These are phyloP conservation scores for Cygnus buccinator DNA, from an alignment of 2,113 vertebrate genomes.

Conservation along the genomic window DNA sequence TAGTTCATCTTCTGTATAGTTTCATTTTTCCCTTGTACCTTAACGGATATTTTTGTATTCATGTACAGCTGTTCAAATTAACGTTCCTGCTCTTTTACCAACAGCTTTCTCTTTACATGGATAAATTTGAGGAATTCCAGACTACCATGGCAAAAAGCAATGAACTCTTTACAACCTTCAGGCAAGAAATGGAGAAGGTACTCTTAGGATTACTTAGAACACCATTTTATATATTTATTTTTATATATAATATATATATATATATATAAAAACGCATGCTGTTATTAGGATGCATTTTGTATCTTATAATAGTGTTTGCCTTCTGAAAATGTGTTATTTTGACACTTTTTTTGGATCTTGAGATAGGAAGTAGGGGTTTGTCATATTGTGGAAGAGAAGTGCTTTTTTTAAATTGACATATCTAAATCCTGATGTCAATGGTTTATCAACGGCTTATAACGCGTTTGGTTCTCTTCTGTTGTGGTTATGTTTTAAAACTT, in stretches of 20 bases:
- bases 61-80: neutral
- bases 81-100: slow-evolving; percentile 20
- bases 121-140: slow-evolving; percentile 99
- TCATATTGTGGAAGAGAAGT: neutral
- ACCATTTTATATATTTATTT: neutral
- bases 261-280: neutral
- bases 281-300: neutral
- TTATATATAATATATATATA: too few species aligned
- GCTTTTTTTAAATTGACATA: neutral
- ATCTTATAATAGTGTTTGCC: neutral
- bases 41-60: neutral
- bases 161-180: slow-evolving; percentile 97
- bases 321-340: neutral
- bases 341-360: neutral
- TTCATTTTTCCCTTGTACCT: neutral
- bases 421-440: neutral
- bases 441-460: neutral
- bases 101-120: slow-evolving; percentile 97
- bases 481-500: neutral
- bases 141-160: slow-evolving; percentile 98
- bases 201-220: neutral
- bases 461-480: neutral
- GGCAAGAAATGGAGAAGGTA: slow-evolving; percentile 99
- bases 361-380: neutral
- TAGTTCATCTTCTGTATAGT: neutral